Evolutionary conservation across 1,140 invertebrate genomes (phyloP), one percentile per base, ranked within the genome.

Genomic region (Drosophila bipectinata): DNA sequence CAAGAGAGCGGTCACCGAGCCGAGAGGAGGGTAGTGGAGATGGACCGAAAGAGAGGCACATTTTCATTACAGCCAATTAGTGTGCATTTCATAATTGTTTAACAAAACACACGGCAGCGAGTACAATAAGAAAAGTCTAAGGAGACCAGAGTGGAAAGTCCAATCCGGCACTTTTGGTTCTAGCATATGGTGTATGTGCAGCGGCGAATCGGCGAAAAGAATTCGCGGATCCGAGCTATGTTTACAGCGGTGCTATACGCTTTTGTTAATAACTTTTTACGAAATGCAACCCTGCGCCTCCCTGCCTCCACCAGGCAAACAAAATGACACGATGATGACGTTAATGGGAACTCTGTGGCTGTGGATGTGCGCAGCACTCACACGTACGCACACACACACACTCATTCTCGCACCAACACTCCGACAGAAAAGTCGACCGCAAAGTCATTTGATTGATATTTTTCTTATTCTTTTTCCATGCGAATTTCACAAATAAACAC

Each of bases 31-130:
- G 41, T 12, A n/a, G 14, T 37, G 48, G 18, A 67, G 28, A 30
- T n/a, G 18, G 57, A 18, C n/a, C 41, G 41, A 75, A 18, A 18
- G 58, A 68, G 62, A 78, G 53, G 67, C 59, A 84, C 64, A 91
- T 90, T 90, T 90, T 85, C 88, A 83, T 90, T 90, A 90, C 72
- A 79, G 79, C 67, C 88, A 90, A 90, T 90, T 90, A 90, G 88
- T 89, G 77, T 90, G 83, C 88, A 90, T 90, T 90, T 90, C 88
- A 90, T 90, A 90, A 90, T 90, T 90, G 83, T 89, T 89, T 76
- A 90, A 90, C 55, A 90, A 90, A 90, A 87, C 69, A 79, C 28
- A 53, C 69, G 69, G 28, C 26, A 54, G 44, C 53, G 54, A 26
- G 18, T 18, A 37, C 28, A 63, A 64, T 47, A 32, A 34, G 48